Evolutionary conservation across 1,140 invertebrate genomes (phyloP), one percentile per base, ranked within the genome.

Genomic region (Nasonia longicornis): DNA sequence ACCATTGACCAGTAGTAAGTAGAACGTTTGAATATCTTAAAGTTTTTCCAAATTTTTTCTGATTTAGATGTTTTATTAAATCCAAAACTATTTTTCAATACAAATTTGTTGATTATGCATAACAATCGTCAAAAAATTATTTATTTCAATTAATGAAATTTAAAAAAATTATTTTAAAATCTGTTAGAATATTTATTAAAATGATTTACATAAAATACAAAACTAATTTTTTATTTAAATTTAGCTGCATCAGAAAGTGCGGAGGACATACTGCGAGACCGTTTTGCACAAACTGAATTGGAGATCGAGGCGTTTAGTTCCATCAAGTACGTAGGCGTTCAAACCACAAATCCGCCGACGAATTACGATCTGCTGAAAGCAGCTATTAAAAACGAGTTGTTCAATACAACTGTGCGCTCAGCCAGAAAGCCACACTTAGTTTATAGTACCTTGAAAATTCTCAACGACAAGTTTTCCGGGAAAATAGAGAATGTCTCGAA

Each of bases 391-490:
- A 87, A 70, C 42, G 94, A 95, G 87, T 88, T 96, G 45, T 90
- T 92, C 26, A 95, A 96, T 86, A 94, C 93, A 1, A 92, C 92
- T 10, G 93, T 96, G 4, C 90, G 96, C 75, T 94, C 94, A 1
- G 91, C 93, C 2, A 91, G 95, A 52, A 92, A 92, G 80, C 93
- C 94, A 7, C 89, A 92, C 72, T 89, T 95, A 52, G 93, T 96
- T 76, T 96, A 93, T 85, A 90, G 91, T 67, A 94, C 94, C 0
- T 89, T 96, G 10, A 94, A 94, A 89, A 93, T 93, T 48, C 89
- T 97, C 20, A 96, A 96, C 90, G 93, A 95, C 72, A 96, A 95
- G 87, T 96, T 96, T 86, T 94, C 92, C 85, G 95, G 93, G 6
- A 92, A 94, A 78, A 93, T 96, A 45, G 92, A 92, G 64, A 93